Base-by-base conservation (phyloP, 1,140 invertebrate genomes). In the Lethocerus indicus region DNA sequence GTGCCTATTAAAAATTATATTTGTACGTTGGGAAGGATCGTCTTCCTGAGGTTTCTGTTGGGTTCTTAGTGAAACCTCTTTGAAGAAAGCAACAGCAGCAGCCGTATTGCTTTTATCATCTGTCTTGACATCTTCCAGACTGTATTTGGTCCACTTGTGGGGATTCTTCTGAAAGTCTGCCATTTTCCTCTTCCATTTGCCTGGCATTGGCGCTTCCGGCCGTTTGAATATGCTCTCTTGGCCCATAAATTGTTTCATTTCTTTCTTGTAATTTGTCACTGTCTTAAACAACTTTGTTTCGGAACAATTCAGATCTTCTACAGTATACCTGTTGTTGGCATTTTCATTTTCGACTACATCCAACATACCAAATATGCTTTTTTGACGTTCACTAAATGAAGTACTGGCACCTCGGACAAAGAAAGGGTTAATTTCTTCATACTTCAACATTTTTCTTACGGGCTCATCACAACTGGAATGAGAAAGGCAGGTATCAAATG, bases 161-260 rank as follows among this genome's bases (percentile, higher is more conserved):
- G 81, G 82, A 64, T 86, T 80, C 55, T 67, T 75, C 47, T 78
- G 70, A 58, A 76, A 76, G 55, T 79, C 80, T 18, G 82, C 81
- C 36, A 76, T 66, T 0, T 67, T 64, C 2, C 21, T 39, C 35
- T 40, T 46, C 2, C 28, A 35, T 27, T 58, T 65, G 49, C 68
- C 65, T 4, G 65, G 57, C 37, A 65, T 63, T 25, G 74, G 74
- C 21, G 71, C 67, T 59, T 77, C 72, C 4, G 75, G 75, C 53
- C 71, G 67, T 63, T 83, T 84, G 49, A 80, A 85, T 51, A 85
- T 79, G 60, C 81, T 84, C 58, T 84, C 78, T 59, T 72, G 73
- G 5, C 79, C 78, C 52, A 74, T 69, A 59, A 78, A 74, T 35
- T 71, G 70, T 53, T 71, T 71, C 53, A 71, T 70, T 57, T 70